Percentiles rank a stretch among this genome's conserved stretches.
phyloP scores from a whole-genome alignment of 2,113 vertebrate species.

The Coptodon rendalli region DNA sequence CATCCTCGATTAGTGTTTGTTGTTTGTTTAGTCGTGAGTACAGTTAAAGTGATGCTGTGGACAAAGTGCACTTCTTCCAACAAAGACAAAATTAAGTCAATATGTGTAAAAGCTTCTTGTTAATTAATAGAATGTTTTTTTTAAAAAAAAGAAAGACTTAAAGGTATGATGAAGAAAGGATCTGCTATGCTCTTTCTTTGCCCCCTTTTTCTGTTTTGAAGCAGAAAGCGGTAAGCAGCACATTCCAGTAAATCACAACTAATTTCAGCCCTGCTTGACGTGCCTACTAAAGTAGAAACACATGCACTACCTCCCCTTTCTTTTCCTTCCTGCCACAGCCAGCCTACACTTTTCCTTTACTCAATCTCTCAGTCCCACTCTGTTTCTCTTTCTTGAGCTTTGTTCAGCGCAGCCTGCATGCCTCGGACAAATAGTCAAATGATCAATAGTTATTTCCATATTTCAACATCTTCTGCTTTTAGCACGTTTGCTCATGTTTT shows the following conservation, averaged over 20 bases:
- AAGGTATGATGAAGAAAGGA: not conserved
- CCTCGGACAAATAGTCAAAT: not conserved
- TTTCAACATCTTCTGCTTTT: not conserved
- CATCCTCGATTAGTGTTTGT: not conserved
- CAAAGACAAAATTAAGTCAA: not conserved
- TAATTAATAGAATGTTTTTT: not conserved
- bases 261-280: conserved; percentile 65
- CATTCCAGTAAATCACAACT: conserved; percentile 70
- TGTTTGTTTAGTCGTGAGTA: not conserved
- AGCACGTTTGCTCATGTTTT: not conserved
- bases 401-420: not conserved
- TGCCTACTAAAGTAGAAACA: conserved; percentile 69
- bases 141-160: not conserved
- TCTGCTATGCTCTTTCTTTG: conserved; percentile 15
- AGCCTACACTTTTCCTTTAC: conserved; percentile 47
- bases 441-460: not conserved
- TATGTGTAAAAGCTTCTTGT: not conserved
- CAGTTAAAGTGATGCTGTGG: not conserved
- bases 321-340: conserved; percentile 46
- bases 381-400: conserved; percentile 2
- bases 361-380: conserved; percentile 15
- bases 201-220: conserved; percentile 23
- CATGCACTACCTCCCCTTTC: conserved; percentile 59
- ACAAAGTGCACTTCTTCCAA: not conserved
- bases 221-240: conserved; percentile 43